A percentile compares a stretch with the other conserved stretches of the same genome.
These are phyloP conservation scores for Petromus typicus DNA, from an alignment of 2,113 vertebrate genomes.

Conservation along the genomic window DNA sequence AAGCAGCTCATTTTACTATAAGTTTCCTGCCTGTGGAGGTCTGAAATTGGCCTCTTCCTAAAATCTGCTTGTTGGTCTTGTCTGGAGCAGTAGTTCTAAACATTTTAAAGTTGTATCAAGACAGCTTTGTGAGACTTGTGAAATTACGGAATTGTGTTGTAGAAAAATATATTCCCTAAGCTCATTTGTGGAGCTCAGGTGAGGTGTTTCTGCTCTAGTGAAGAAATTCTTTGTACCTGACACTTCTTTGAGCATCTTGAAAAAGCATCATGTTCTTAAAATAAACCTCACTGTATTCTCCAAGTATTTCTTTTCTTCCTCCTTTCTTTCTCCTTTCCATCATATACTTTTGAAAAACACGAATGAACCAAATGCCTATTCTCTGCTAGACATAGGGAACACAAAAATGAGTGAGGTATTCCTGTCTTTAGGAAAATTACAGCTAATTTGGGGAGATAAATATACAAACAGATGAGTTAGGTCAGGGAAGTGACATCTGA, in stretches of 20 bases:
- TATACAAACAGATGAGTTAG: not conserved
- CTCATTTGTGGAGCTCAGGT: not conserved
- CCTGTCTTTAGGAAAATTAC: not conserved
- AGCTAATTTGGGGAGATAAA: not conserved
- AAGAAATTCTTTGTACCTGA: not conserved
- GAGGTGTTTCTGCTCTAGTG: not conserved
- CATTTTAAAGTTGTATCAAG: not conserved
- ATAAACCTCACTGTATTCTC: not conserved
- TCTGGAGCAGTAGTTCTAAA: slow-evolving; percentile 42
- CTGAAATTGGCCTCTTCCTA: not conserved
- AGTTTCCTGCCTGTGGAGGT: slow-evolving; percentile 1
- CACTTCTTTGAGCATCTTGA: not conserved
- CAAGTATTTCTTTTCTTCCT: not conserved
- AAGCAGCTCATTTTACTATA: not conserved
- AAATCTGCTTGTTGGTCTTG: slow-evolving; percentile 41
- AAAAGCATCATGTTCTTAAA: not conserved
- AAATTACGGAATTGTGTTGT: not conserved
- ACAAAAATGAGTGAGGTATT: not conserved
- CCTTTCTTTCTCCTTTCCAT: not conserved
- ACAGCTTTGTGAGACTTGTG: slow-evolving; percentile 31
- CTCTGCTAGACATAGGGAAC: not conserved
- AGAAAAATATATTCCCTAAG: not conserved
- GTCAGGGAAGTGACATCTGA: not conserved
- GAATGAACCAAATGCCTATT: not conserved
- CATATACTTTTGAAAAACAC: not conserved